A percentile compares a stretch with the other conserved stretches of the same genome.
phyloP scores from a whole-genome alignment of 92 coral and sea anemone genomes.

The Porites lobata region DNA sequence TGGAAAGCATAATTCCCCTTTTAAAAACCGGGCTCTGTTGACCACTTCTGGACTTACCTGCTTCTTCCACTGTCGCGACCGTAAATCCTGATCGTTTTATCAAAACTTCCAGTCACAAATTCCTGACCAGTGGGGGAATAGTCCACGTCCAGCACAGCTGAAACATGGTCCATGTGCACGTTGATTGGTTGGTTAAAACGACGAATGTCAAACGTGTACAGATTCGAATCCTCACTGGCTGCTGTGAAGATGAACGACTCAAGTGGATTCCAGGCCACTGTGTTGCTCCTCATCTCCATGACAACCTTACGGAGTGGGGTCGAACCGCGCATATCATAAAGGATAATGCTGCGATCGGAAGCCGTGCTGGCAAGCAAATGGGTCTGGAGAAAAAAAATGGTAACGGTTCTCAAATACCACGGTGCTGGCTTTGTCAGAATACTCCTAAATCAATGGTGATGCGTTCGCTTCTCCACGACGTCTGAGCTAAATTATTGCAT shows the following conservation, averaged over 20 bases:
- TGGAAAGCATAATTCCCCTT: too few relatives aligned
- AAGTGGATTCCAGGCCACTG: constrained; percentile 99
- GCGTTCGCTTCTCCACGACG: too few relatives aligned
- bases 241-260: constrained; percentile 97
- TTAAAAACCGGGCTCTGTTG: not conserved
- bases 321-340: constrained; percentile 97
- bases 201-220: constrained; percentile 96
- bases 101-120: constrained; percentile 97
- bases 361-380: constrained; percentile 97
- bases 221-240: constrained; percentile 98
- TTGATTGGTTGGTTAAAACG: constrained; percentile 87
- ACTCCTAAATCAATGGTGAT: too few relatives aligned
- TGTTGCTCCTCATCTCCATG: constrained; percentile 95
- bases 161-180: constrained; percentile 97
- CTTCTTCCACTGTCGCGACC: constrained; percentile 87
- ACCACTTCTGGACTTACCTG: constrained; percentile 67
- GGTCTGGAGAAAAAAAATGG: constrained; percentile 64
- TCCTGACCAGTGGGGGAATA: constrained; percentile 99
- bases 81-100: constrained; percentile 92
- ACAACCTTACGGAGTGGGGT: constrained; percentile 92
- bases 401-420: constrained; percentile 18
- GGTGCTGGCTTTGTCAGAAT: too few relatives aligned
- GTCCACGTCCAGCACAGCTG: constrained; percentile 95
- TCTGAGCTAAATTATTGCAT: too few relatives aligned
- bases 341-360: constrained; percentile 92